Base-by-base conservation (phyloP, 2,797 vertebrate genomes). In the Pelodytes ibericus region DNA sequence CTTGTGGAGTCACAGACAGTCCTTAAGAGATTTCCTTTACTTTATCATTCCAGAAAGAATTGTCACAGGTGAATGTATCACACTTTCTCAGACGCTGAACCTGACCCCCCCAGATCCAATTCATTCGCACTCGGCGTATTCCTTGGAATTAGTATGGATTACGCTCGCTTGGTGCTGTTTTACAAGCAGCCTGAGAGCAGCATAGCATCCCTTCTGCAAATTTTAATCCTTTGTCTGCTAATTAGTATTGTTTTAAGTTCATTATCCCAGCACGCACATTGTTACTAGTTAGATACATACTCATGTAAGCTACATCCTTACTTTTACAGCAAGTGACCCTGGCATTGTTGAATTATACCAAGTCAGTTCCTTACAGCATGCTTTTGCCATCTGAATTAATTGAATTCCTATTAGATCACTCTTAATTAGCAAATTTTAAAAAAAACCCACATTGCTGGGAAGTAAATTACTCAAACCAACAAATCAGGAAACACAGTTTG, bases 181-280 rank as follows among this genome's bases (percentile, higher is more conserved):
- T 91, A 95, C 94, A 92, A 89, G 94, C 84, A 3, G 77, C 86
- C 67, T 0, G 84, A 88, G 62, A 68, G 88, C 87, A 72, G 83
- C 27, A 81, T 84, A 67, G 84, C 82, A 67, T 83, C 89, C 91
- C 83, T 80, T 86, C 77, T 91, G 89, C 86, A 89, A n/a, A 93
- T 92, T 94, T 90, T 88, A 89, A 89, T 91, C 94, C 91, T 95
- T 99, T 99, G 96, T 98, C 89, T 84, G 92, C 92, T 98, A 98
- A 98, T 99, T 98, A 88, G 91, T 88, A 94, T 98, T 98, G 96
- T 98, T 95, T 97, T 96, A 98, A 96, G 95, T 96, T 95, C 95
- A 95, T 98, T 97, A 98, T 95, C 94, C 94, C 87, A 82, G 74
- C 60, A 74, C 87, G 86, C 88, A 84, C 86, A 89, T 90, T 92